These are phyloP conservation scores for Cataglyphis cursor DNA, from an alignment of 2,888 invertebrate genomes.

Conservation along the genomic window DNA sequence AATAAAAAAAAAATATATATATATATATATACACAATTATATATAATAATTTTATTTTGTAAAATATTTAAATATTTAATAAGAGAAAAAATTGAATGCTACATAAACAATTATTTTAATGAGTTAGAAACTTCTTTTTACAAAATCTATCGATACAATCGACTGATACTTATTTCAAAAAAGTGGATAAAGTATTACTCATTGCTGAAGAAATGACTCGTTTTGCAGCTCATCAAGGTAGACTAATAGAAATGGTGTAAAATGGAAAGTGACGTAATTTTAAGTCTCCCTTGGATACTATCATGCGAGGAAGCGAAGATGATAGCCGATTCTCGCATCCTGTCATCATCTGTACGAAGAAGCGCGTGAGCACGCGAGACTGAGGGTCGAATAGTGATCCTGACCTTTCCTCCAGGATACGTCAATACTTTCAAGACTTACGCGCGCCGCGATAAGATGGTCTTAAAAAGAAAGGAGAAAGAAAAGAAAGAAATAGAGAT, in stretches of 20 bases:
- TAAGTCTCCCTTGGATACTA: slow-evolving; percentile 58
- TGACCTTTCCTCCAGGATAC: slow-evolving; percentile 80
- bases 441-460: slow-evolving; percentile 39
- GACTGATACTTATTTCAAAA: not conserved
- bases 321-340: slow-evolving; percentile 54
- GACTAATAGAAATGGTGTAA: slow-evolving; percentile 67
- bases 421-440: slow-evolving; percentile 68
- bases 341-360: slow-evolving; percentile 44
- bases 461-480: slow-evolving; percentile 28
- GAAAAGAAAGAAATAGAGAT: not conserved
- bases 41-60: not conserved
- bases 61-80: not conserved
- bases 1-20: not conserved
- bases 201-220: slow-evolving; percentile 39
- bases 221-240: slow-evolving; percentile 52
- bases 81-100: not conserved
- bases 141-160: not conserved
- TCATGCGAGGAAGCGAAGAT: slow-evolving; percentile 47
- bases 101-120: not conserved
- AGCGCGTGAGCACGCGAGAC: slow-evolving; percentile 50
- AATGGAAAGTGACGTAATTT: slow-evolving; percentile 79
- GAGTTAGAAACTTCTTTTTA: not conserved
- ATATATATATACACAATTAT: too few relatives aligned
- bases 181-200: not conserved
- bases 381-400: slow-evolving; percentile 70